Percentiles rank a stretch among this genome's conserved stretches.
phyloP scores from a whole-genome alignment of 2,888 invertebrate genomes.

The Ophion slaviceki region DNA sequence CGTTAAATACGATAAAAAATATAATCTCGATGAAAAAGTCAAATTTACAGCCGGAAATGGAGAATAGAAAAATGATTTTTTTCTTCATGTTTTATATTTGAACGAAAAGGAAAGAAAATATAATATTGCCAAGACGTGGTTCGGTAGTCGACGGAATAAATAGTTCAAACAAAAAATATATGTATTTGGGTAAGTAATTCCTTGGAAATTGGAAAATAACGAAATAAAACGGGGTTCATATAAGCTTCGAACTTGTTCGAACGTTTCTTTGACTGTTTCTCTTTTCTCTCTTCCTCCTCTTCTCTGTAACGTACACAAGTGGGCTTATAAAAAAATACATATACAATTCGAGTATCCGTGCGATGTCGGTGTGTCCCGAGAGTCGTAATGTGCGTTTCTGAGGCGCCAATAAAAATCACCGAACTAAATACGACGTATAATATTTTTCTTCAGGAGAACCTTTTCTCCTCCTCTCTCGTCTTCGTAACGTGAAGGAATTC shows the following conservation, averaged over 20 bases:
- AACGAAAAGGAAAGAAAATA: no score
- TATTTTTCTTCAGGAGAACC: conserved; percentile 35
- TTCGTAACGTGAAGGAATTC: conserved; percentile 36
- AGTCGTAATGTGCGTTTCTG: not conserved
- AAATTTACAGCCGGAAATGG: no score
- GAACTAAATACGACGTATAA: conserved; percentile 48
- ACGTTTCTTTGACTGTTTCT: not conserved
- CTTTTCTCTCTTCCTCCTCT: not conserved
- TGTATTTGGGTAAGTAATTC: not conserved
- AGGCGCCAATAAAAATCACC: conserved; percentile 4
- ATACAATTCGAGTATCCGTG: conserved; percentile 19
- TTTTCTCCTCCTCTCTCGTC: conserved; percentile 18
- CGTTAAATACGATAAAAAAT: no score
- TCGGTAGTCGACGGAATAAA: not conserved
- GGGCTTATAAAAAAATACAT: conserved; percentile 65
- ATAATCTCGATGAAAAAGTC: no score
- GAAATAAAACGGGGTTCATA: conserved; percentile 44
- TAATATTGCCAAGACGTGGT: not conserved
- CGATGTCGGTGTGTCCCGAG: not conserved
- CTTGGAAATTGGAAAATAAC: not conserved
- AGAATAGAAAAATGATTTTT: not conserved
- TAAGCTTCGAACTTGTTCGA: conserved; percentile 34
- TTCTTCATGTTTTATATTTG: not conserved
- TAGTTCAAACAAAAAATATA: not conserved
- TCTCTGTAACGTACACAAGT: conserved; percentile 61